Conservation (phyloP, 2,888 invertebrate species). For the Tetanocera ferruginea region DNA sequence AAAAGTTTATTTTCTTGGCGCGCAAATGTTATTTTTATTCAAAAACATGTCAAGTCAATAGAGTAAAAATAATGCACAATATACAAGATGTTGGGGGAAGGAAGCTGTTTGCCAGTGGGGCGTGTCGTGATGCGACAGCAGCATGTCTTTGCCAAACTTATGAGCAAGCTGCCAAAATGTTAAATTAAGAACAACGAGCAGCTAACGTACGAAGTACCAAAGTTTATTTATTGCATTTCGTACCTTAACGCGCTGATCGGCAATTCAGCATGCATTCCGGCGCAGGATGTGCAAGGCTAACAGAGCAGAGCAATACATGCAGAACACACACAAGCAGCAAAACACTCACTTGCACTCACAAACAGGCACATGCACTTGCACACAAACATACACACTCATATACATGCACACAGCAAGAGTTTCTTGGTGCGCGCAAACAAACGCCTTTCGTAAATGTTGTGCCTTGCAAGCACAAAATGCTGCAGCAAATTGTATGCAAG, state of each 20-base stretch:
- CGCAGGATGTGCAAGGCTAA: slow-evolving; percentile 22
- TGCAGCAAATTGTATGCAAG: not conserved
- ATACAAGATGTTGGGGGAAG: not conserved
- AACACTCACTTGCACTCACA: not conserved
- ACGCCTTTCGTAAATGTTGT: not conserved
- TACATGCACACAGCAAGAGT: slow-evolving; percentile 34
- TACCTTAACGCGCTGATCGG: slow-evolving; percentile 17
- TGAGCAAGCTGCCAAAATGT: slow-evolving; percentile 27
- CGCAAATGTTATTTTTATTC: slow-evolving; percentile 19
- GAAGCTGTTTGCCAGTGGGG: not conserved
- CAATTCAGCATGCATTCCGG: slow-evolving; percentile 25
- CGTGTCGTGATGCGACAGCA: not conserved
- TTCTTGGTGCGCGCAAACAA: slow-evolving; percentile 26
- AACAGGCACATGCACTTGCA: not conserved
- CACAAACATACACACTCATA: not conserved
- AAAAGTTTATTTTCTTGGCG: slow-evolving; percentile 14
- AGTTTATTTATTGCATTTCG: slow-evolving; percentile 32
- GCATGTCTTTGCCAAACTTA: slow-evolving; percentile 18
- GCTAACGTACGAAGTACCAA: not conserved
- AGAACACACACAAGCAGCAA: not conserved
- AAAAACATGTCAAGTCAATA: slow-evolving; percentile 25
- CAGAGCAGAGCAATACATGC: not conserved
- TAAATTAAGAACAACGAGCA: slow-evolving; percentile 15
- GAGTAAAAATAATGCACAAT: slow-evolving; percentile 8
- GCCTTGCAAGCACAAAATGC: not conserved